phyloP scores from a whole-genome alignment of 2,888 invertebrate species.

The Metallyticus violacea region DNA sequence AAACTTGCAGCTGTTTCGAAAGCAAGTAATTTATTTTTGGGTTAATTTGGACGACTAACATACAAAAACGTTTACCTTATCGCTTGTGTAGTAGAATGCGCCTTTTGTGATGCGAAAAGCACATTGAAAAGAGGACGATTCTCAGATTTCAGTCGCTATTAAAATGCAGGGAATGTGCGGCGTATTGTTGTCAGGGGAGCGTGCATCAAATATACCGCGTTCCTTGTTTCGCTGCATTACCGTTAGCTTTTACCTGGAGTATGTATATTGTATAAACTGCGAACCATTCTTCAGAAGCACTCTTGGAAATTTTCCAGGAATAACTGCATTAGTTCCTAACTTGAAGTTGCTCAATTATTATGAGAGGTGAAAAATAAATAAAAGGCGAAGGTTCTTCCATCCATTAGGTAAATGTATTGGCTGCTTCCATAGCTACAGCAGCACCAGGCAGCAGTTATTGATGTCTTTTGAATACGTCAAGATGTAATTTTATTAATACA shows the following conservation, averaged over 20 bases:
- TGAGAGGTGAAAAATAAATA: no score
- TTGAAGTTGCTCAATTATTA: no score
- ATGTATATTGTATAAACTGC: not conserved
- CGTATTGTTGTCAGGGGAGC: not conserved
- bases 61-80: not conserved
- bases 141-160: not conserved
- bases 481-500: no score
- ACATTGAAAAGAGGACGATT: not conserved
- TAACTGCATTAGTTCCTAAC: no score
- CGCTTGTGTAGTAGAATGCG: not conserved
- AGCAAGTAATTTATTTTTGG: no score
- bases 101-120: not conserved
- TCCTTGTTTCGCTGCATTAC: not conserved
- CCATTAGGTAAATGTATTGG: not conserved
- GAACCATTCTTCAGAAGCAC: not conserved
- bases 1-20: no score
- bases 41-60: no score
- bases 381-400: not conserved
- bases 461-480: no score
- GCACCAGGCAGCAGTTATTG: no score
- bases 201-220: not conserved
- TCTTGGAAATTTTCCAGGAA: not conserved
- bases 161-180: not conserved
- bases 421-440: no score
- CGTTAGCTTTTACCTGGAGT: no score